Evolutionary conservation across 1,140 invertebrate genomes (phyloP).

Genomic region (Augochlora pura): DNA sequence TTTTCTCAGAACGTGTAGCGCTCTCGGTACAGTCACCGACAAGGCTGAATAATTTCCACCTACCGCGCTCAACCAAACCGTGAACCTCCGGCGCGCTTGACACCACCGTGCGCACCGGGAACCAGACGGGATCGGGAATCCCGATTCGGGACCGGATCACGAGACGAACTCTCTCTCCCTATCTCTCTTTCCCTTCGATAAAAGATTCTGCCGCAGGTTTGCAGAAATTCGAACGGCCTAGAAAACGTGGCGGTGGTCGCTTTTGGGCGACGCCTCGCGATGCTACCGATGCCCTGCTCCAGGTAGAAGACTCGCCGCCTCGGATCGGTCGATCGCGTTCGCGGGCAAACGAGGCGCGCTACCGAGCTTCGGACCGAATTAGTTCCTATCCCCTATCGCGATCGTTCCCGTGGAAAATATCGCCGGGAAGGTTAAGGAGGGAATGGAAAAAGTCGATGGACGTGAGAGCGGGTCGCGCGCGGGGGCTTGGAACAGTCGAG

Average conservation of each 20-base stretch:
- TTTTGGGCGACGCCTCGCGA: neutral
- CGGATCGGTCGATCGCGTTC: conserved; percentile 17
- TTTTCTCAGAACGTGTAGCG: conserved; percentile 59
- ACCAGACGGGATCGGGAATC: neutral
- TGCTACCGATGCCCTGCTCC: too few relatives aligned
- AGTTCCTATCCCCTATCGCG: conserved; percentile 2
- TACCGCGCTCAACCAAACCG: conserved; percentile 20
- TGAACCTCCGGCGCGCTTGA: conserved; percentile 8
- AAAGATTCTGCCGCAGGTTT: too few relatives aligned
- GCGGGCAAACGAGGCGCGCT: neutral
- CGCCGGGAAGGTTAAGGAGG: neutral
- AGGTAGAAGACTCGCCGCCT: conserved; percentile 40
- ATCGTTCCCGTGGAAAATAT: conserved; percentile 12
- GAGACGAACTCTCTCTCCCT: neutral
- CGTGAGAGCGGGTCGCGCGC: neutral
- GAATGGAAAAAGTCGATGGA: conserved; percentile 8
- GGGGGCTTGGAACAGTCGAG: neutral
- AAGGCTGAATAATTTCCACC: conserved; percentile 56
- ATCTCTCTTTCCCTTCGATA: too few relatives aligned
- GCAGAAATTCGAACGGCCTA: too few relatives aligned
- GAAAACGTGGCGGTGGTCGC: too few relatives aligned
- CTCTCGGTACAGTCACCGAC: conserved; percentile 39
- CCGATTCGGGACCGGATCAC: neutral
- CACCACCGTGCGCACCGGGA: neutral
- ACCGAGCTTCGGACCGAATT: neutral